Evolutionary conservation across 2,888 invertebrate species (phyloP), one percentile per base, ranked within the genome.

Genomic region (Meteorus cinctellus): DNA sequence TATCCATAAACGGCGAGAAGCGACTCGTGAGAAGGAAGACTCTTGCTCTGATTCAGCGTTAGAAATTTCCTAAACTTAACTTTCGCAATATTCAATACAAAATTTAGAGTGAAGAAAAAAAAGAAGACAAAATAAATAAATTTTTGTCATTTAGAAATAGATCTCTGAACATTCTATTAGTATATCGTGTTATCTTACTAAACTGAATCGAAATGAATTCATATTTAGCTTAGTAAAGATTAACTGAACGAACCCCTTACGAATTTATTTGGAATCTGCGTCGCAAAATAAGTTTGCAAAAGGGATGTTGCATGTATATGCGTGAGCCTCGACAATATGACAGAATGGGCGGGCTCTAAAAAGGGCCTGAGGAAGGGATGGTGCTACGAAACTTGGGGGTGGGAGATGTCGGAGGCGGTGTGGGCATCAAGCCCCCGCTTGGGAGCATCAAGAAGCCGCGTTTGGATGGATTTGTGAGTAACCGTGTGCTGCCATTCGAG

Each of bases 401-500:
- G 65, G 71, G 68, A 77, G 74, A 34, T 63, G 55, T 34, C 24
- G 34, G 34, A 74, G 41, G 69, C 70, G 73, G 75, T 51, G 41
- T 60, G 45, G 36, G 66, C 63, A 59, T 69, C 41, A 68, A 77
- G 79, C 75, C 73, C 77, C 77, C 51, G 71, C 72, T 72, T 66
- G 63, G 84, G 83, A 85, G 86, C 86, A 78, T 85, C 85, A 87
- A 88, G 89, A 85, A 88, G 88, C 86, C 82, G 84, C 82, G 84
- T 82, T 86, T 72, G 51, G 86, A 86, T 86, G 87, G 87, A 88
- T 86, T 86, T 85, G 86, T 85, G 87, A 87, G 88, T 85, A 86
- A 87, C 85, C 84, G 84, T 83, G 84, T 83, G 85, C 85, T 84
- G 87, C 87, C 86, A 88, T 86, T 87, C 88, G 88, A 85, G 84